Base-by-base conservation (phyloP, 2,797 vertebrate species). In the Chromobotia macracanthus region DNA sequence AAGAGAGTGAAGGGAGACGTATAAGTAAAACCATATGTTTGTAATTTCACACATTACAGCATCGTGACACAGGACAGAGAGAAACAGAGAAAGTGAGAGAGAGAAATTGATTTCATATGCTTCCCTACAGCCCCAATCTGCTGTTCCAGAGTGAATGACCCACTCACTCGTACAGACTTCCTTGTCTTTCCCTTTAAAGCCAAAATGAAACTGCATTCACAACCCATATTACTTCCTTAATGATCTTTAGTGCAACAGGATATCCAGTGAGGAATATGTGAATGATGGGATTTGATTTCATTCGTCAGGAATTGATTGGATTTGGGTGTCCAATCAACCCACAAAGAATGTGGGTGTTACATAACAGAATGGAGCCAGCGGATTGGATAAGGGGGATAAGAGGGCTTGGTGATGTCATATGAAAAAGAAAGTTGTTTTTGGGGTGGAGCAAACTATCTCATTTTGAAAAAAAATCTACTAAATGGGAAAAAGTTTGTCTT, bases 1-100 rank as follows among this genome's bases (percentile, higher is more conserved):
- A 74, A 41, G 82, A 82, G 84, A 82, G 76, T 82, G 83, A 73
- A 84, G 87, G 87, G 86, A 87, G 87, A 85, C 84, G 89, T 72
- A 23, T 94, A 94, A 93, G 90, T 93, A 92, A 92, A 92, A 87
- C 92, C 92, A 93, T 90, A 90, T 94, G 93, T 88, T 89, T 75
- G 75, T 86, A 89, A 89, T 89, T 84, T 87, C 86, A 38, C 81
- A 72, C 77, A 82, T 64, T 80, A 80, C 84, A 85, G 72, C 85
- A 84, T 55, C 21, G 84, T 86, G 87, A 90, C 89, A 89, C 83
- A 83, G 88, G 72, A 86, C 82, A 84, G 80, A 65, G 63, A 70
- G 56, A 77, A 76, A 77, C 55, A 60, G 72, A 83, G 38, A 56
- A 46, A 60, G 72, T 86, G 83, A 85, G 69, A 70, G 72, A 73